Percentiles rank a stretch among this genome's conserved stretches.
These are phyloP conservation scores for Boulengeromyrus knoepffleri DNA, from an alignment of 2,113 vertebrate genomes.

Conservation along the genomic window DNA sequence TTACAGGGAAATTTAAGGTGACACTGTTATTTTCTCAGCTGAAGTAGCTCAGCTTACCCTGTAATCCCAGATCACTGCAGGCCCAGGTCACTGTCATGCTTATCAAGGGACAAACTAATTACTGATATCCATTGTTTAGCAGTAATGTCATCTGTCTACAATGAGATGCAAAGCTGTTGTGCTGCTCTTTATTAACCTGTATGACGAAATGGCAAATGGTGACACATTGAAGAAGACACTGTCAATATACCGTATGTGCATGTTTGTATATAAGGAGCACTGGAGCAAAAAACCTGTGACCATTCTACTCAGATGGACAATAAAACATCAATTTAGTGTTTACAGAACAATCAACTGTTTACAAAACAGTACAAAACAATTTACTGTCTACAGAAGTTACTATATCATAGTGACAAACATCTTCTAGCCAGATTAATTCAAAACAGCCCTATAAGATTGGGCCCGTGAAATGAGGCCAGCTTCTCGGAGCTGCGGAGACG, in stretches of 20 bases:
- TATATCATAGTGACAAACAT: background rate
- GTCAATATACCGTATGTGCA: background rate
- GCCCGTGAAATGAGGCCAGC: background rate
- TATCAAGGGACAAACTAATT: background rate
- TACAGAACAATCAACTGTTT: background rate
- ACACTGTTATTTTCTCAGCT: background rate
- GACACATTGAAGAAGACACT: background rate
- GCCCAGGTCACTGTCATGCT: background rate
- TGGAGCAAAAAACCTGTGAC: background rate
- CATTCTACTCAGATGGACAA: background rate
- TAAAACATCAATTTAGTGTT: background rate
- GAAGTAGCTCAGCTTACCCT: background rate
- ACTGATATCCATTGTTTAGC: background rate
- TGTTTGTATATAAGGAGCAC: no score
- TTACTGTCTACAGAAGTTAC: background rate
- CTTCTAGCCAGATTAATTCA: background rate
- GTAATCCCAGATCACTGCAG: background rate
- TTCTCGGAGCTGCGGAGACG: background rate
- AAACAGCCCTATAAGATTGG: background rate
- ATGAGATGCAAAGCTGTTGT: background rate
- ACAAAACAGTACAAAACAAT: background rate
- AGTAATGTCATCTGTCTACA: background rate
- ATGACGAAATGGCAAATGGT: background rate
- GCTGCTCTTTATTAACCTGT: constrained; percentile 17
- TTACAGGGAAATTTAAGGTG: constrained; percentile 22